Percentiles rank a stretch among this genome's conserved stretches.
Conservation (phyloP, 2,888 invertebrate species). For the Cerastis leucographa region DNA sequence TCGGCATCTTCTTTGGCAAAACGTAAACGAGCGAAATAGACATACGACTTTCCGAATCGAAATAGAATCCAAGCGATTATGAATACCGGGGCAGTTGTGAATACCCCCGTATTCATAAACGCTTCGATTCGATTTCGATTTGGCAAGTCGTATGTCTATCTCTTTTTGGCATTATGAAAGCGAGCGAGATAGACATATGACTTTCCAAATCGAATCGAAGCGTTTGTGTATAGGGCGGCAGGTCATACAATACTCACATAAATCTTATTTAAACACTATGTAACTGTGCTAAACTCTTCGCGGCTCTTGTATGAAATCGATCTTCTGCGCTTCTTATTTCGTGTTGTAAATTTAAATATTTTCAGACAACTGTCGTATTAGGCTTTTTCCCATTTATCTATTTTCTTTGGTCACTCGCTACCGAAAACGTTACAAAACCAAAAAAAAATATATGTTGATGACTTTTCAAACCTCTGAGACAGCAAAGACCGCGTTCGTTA, state of each 20-base stretch:
- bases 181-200: too few relatives aligned
- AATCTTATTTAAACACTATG: slow-evolving; percentile 7
- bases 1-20: too few relatives aligned
- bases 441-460: not conserved
- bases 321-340: slow-evolving; percentile 24
- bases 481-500: not conserved
- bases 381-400: slow-evolving; percentile 21
- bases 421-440: not conserved
- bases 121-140: too few relatives aligned
- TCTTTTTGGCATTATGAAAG: too few relatives aligned
- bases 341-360: slow-evolving; percentile 33
- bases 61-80: too few relatives aligned
- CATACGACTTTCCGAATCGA: too few relatives aligned
- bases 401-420: slow-evolving; percentile 15
- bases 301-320: slow-evolving; percentile 9
- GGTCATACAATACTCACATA: not conserved
- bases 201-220: too few relatives aligned
- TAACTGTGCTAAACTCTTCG: slow-evolving; percentile 23
- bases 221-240: not conserved
- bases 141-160: too few relatives aligned
- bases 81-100: not conserved
- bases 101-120: too few relatives aligned
- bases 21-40: too few relatives aligned
- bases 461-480: too few relatives aligned
- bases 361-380: slow-evolving; percentile 39